Percentiles rank a stretch among this genome's conserved stretches.
phyloP scores from a whole-genome alignment of 2,888 invertebrate species.

The Bombylius discolor region DNA sequence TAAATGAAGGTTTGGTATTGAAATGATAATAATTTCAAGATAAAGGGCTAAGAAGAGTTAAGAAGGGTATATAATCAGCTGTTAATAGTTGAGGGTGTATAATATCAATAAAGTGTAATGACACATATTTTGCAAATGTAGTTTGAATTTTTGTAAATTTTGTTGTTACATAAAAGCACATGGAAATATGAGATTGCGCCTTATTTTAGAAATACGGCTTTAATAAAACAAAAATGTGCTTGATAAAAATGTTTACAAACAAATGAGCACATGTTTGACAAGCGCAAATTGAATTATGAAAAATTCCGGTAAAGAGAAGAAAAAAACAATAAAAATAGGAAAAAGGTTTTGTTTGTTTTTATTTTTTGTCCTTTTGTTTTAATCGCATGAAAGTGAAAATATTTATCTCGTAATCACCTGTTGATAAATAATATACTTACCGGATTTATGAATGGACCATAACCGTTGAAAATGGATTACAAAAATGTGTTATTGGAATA shows the following conservation, averaged over 20 bases:
- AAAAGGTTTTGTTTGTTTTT: too few species aligned
- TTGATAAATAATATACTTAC: too few species aligned
- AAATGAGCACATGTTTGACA: neutral
- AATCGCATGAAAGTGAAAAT: too few species aligned
- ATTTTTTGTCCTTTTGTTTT: too few species aligned
- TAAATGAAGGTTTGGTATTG: neutral
- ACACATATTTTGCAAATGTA: neutral
- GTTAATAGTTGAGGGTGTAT: slow-evolving; percentile 2
- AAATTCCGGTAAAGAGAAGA: too few species aligned
- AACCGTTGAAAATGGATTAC: too few species aligned
- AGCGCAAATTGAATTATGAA: too few species aligned
- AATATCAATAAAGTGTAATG: slow-evolving; percentile 1
- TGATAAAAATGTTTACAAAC: neutral
- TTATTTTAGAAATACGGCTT: neutral
- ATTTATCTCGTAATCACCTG: too few species aligned
- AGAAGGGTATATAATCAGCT: neutral
- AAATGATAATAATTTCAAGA: neutral
- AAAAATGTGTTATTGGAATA: too few species aligned
- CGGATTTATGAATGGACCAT: too few species aligned
- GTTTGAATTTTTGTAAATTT: neutral
- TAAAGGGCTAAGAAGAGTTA: neutral
- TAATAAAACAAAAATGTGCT: too few species aligned
- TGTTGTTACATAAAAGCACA: neutral
- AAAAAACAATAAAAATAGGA: too few species aligned
- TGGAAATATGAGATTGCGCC: slow-evolving; percentile 7